Evolutionary conservation across 2,888 invertebrate genomes (phyloP).

Genomic region (Hedya salicella): DNA sequence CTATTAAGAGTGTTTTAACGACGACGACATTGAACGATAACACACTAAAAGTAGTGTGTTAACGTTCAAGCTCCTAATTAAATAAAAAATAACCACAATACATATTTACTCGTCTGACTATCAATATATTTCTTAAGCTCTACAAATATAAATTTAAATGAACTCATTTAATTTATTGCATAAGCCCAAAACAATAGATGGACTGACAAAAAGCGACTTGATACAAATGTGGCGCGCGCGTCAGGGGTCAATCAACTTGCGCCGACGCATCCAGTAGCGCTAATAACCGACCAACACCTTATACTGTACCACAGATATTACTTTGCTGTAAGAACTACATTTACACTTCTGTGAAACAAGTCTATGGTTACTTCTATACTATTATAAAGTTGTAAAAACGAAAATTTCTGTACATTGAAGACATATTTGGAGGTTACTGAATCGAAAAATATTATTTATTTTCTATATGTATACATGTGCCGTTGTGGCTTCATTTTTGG

Average conservation of each 20-base stretch:
- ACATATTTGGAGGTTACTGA: too few relatives aligned
- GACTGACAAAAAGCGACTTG: conserved; percentile 30
- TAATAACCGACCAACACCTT: conserved; percentile 29
- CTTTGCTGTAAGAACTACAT: background rate
- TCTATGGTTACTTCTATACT: background rate
- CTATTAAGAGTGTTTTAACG: too few relatives aligned
- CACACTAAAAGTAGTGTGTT: too few relatives aligned
- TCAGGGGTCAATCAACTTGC: conserved; percentile 37
- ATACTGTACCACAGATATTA: conserved; percentile 1
- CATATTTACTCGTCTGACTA: too few relatives aligned
- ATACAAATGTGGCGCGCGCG: conserved; percentile 38
- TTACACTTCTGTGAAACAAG: background rate
- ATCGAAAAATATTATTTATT: too few relatives aligned
- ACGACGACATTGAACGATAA: too few relatives aligned
- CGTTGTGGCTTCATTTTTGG: too few relatives aligned
- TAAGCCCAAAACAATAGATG: conserved; percentile 27
- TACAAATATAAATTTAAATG: background rate
- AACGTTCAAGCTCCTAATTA: too few relatives aligned
- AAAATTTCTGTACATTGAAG: too few relatives aligned
- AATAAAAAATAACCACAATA: too few relatives aligned
- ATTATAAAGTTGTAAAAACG: too few relatives aligned
- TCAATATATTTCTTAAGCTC: background rate
- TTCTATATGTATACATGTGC: too few relatives aligned
- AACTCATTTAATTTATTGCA: conserved; percentile 8
- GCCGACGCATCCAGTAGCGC: conserved; percentile 32